Base-by-base conservation (phyloP, 2,888 invertebrate species). In the Julus scanicus region DNA sequence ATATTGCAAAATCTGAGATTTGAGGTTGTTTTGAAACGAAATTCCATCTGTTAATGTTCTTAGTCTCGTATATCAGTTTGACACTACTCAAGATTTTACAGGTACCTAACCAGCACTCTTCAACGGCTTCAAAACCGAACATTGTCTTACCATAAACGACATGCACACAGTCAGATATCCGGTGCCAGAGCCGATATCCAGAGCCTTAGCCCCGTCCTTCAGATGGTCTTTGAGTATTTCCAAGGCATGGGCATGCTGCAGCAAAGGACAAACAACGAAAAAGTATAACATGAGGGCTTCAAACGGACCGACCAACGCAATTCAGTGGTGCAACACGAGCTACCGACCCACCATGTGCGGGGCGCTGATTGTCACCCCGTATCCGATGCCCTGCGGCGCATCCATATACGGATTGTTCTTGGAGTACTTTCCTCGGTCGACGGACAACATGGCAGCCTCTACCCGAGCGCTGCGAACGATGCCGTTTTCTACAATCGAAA, bases 121-220 rank as follows among this genome's bases (percentile, higher is more conserved):
- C 15, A 4, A 49, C 13, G 17, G 53, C 53, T 53, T 17, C 13
- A 53, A 53, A 13, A 53, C 15, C 17, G 3, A 53, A 17, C 3
- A 53, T 13, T 11, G 13, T 57, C 37, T 90, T 91, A 94, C 94
- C 95, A 97, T 96, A 57, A 95, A 93, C 29, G 96, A 95, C 95
- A 98, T 97, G 91, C 98, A 98, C 17, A 96, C 96, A 1, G 98
- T 97, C 83, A 98, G 93, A 92, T 98, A 98, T 2, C 98, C 98
- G 89, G 97, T 97, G 0, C 98, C 98, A 40, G 97, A 97, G 17
- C 98, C 98, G 85, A 98, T 97, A 93, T 98, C 98, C 89, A 98
- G 93, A 2, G 97, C 97, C 91, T 94, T 95, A 88, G 95, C 95
- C 15, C 97, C 97, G 88, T 95, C 94, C 49, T 93, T 92, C 86